Percentiles rank a stretch among this genome's conserved stretches.
Conservation (phyloP, 1,140 invertebrate species). For the Calliphora vicina region DNA sequence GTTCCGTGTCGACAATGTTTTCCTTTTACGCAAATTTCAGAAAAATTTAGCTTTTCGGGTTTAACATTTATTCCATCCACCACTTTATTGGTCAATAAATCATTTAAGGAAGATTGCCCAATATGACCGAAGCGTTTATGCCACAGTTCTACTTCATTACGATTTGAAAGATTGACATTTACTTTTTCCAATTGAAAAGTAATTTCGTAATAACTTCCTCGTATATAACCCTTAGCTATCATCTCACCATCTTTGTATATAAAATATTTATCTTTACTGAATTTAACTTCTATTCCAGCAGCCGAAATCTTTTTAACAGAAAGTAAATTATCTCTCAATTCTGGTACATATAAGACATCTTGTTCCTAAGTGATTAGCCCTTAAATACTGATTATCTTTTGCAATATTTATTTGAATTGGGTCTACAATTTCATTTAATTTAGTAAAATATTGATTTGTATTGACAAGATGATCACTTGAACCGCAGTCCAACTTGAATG, state of each 20-base stretch:
- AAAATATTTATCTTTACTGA: not conserved
- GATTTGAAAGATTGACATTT: not conserved
- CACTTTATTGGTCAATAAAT: too few species aligned
- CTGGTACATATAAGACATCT: not conserved
- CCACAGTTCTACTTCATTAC: too few species aligned
- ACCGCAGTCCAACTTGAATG: slow-evolving; percentile 10
- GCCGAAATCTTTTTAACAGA: not conserved
- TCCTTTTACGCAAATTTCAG: too few species aligned
- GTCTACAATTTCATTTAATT: not conserved
- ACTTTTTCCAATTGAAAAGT: not conserved
- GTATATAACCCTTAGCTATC: not conserved
- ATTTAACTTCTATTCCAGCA: not conserved
- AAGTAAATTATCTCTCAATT: not conserved
- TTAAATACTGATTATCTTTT: not conserved
- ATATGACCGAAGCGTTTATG: not conserved
- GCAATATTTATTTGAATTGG: not conserved
- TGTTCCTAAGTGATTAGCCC: not conserved
- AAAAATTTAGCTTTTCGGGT: too few species aligned
- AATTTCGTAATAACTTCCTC: not conserved
- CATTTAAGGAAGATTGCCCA: too few species aligned
- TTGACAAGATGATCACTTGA: not conserved
- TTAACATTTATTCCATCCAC: too few species aligned
- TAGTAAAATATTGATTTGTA: not conserved
- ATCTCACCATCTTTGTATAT: not conserved
- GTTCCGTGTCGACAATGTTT: too few species aligned